These are phyloP conservation scores for Formica aserva DNA, from an alignment of 2,888 invertebrate species.

Conservation along the genomic window DNA sequence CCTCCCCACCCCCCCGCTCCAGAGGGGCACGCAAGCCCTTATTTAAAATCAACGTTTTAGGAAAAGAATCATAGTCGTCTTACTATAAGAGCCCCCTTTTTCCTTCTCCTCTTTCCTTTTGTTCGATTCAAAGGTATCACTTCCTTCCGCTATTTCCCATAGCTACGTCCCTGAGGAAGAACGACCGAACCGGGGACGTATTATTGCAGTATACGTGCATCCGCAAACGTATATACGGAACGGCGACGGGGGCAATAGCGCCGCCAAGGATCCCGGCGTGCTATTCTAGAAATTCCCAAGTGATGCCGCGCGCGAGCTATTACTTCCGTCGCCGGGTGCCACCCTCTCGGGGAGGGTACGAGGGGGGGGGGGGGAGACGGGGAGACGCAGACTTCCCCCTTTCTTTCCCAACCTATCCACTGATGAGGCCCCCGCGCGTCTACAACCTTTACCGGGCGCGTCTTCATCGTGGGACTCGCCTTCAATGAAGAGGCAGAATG, in stretches of 20 bases:
- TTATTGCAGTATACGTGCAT: conserved; percentile 25
- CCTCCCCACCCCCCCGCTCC: too few relatives aligned
- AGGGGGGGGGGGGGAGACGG: not conserved
- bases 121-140: not conserved
- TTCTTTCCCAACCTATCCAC: not conserved
- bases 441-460: conserved; percentile 34
- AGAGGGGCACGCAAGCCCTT: too few relatives aligned
- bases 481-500: conserved; percentile 52
- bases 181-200: conserved; percentile 38
- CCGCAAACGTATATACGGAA: conserved; percentile 44
- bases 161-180: not conserved
- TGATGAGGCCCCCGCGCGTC: conserved; percentile 14
- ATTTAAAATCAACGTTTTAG: not conserved
- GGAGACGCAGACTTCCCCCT: not conserved
- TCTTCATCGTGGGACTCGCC: conserved; percentile 49
- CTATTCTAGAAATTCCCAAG: conserved; percentile 60
- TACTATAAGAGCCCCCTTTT: not conserved
- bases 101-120: not conserved
- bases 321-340: conserved; percentile 60
- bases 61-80: not conserved
- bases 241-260: conserved; percentile 15
- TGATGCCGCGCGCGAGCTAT: conserved; percentile 31
- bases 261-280: conserved; percentile 38
- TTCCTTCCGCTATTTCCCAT: not conserved
- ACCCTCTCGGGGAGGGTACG: not conserved